Conservation (phyloP, 2,888 invertebrate genomes). For the Cyaniris semiargus region DNA sequence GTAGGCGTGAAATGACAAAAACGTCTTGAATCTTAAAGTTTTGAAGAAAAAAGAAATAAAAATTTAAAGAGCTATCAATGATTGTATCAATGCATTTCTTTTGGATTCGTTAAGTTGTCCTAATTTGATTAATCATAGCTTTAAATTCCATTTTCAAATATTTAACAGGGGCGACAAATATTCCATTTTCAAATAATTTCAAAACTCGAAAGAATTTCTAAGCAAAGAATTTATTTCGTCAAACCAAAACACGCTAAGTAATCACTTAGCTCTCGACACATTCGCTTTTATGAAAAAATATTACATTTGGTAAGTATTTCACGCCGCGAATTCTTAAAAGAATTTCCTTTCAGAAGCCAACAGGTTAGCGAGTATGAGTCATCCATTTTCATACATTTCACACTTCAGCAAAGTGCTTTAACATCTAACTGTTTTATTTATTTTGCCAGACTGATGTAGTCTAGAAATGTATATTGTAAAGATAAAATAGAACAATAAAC, state of each 20-base stretch:
- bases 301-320: background rate
- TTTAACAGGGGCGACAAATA: background rate
- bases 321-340: constrained; percentile 14
- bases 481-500: background rate
- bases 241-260: background rate
- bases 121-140: too few relatives aligned
- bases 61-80: too few relatives aligned
- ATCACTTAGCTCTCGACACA: constrained; percentile 17
- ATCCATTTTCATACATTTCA: constrained; percentile 3
- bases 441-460: background rate
- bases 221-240: background rate
- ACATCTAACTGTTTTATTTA: constrained; percentile 7
- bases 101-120: too few relatives aligned
- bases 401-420: constrained; percentile 1
- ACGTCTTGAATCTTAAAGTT: too few relatives aligned
- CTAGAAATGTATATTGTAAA: background rate
- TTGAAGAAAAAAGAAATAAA: too few relatives aligned
- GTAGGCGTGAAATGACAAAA: background rate
- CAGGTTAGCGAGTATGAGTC: constrained; percentile 9
- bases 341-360: constrained; percentile 12
- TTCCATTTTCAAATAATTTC: background rate
- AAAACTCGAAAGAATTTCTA: background rate
- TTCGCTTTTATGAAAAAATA: constrained; percentile 20
- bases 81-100: too few relatives aligned
- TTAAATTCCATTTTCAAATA: too few relatives aligned